Evolutionary conservation across 2,113 vertebrate genomes (phyloP), one percentile per base, ranked within the genome.

Genomic region (Tenebrosternarchus preto): DNA sequence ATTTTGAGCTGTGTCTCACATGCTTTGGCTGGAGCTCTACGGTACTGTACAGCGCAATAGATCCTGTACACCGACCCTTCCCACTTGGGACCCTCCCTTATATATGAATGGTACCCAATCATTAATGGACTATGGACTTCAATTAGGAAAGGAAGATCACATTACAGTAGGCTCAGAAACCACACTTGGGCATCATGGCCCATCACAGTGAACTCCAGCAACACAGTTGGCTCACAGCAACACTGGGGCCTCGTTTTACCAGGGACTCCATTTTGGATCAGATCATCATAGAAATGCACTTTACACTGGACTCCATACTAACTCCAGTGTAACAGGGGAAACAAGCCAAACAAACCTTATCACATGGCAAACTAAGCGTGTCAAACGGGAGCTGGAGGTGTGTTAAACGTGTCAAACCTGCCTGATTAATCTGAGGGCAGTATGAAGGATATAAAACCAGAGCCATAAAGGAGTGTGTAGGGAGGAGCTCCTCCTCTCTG

Each of bases 361-460:
- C 87, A 84, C 84, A 83, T 0, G 71, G 85, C 61, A 83, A 82
- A 89, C 73, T 80, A 80, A 80, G 67, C 73, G 67, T 55, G 81
- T 88, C 88, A 90, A 91, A 90, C 85, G 68, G 86, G 81, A 88
- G 87, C 83, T 89, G 87, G 83, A 89, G 88, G 88, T 80, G 86
- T 82, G 86, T 87, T 92, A 91, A 91, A 92, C 85, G 85, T 88
- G 90, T 92, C 92, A 90, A 83, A 84, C 33, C 80, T 85, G 76
- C 83, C 86, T 91, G 92, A 93, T 92, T 93, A 91, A 91, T 87
- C 87, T 85, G 75, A 80, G 80, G 83, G 78, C 86, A 61, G 83
- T 64, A 68, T 46, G 55, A 56, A 66, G 80, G 67, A 71, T 76
- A 78, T 87, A 88, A 92, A 86, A 92, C 80, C 83, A 84, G 80